Conservation (phyloP, 2,888 invertebrate species). For the Habrosyne pyritoides region DNA sequence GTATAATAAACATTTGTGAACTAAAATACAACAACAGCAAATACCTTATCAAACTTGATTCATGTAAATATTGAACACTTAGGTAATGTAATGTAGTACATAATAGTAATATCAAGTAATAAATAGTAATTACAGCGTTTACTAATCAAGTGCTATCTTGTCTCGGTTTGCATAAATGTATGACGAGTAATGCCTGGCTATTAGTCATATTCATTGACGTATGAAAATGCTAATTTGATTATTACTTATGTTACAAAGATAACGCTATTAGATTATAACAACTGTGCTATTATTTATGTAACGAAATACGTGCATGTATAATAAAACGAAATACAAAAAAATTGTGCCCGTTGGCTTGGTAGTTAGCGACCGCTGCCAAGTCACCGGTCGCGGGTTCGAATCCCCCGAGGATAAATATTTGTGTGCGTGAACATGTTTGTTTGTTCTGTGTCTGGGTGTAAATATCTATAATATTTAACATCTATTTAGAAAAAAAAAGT, state of each 20-base stretch:
- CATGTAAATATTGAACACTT: background rate
- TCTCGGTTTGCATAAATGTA: slow-evolving; percentile 34
- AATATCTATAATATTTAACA: too few species aligned
- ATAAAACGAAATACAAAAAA: too few species aligned
- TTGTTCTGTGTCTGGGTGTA: too few species aligned
- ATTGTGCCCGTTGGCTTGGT: too few species aligned
- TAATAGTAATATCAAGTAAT: slow-evolving; percentile 3
- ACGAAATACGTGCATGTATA: too few species aligned
- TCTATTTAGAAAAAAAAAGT: too few species aligned
- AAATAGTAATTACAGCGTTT: slow-evolving; percentile 26
- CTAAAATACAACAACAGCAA: background rate
- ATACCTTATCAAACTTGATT: background rate
- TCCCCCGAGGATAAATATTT: too few species aligned
- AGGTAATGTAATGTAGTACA: background rate
- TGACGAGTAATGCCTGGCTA: background rate
- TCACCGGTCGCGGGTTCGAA: too few species aligned
- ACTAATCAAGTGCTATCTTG: slow-evolving; percentile 38
- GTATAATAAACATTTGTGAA: too few species aligned
- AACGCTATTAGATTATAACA: background rate
- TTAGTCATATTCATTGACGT: slow-evolving; percentile 8
- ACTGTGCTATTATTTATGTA: slow-evolving; percentile 5
- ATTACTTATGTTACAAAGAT: background rate
- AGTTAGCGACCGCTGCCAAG: too few species aligned
- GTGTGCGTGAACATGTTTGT: too few species aligned
- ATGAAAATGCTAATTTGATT: slow-evolving; percentile 8